Percentiles rank a stretch among this genome's conserved stretches.
Evolutionary conservation across 2,797 vertebrate species (phyloP).

Genomic region (Pogoniulus pusillus): DNA sequence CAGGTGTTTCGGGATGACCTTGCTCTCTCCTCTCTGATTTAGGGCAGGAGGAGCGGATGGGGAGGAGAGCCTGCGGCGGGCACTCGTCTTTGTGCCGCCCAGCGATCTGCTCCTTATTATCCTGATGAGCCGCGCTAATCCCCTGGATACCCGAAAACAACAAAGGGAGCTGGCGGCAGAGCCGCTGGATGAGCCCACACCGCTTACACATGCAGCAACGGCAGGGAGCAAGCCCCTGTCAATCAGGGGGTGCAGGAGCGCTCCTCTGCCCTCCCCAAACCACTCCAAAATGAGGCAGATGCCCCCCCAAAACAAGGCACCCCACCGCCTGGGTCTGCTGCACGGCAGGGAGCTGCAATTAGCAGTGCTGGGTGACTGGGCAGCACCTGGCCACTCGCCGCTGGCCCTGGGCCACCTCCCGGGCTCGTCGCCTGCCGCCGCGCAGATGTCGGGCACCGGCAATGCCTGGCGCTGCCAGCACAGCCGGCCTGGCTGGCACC

Average conservation of each 20-base stretch:
- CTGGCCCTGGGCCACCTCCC: constrained; percentile 33
- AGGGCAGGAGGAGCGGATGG: not conserved
- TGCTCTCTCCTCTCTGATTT: accelerated
- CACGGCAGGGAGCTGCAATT: not conserved
- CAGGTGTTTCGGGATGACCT: not conserved
- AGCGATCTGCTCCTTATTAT: constrained; percentile 46
- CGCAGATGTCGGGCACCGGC: constrained; percentile 59
- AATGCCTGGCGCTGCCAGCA: not conserved
- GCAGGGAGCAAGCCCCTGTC: not conserved
- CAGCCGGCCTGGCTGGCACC: constrained; percentile 54
- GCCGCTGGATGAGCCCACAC: not conserved
- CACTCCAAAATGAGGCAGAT: accelerated
- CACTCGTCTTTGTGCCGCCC: constrained; percentile 67
- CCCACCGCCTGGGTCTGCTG: accelerated
- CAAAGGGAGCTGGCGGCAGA: constrained; percentile 29
- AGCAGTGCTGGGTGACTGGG: constrained; percentile 4
- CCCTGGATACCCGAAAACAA: constrained; percentile 33
- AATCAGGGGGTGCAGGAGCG: not conserved
- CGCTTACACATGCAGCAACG: not conserved
- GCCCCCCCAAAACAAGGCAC: not conserved
- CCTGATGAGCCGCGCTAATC: constrained; percentile 2
- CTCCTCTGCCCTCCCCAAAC: not conserved
- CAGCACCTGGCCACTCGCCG: constrained; percentile 43
- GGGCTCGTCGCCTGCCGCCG: constrained; percentile 27
- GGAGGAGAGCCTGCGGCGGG: constrained; percentile 47